phyloP scores from a whole-genome alignment of 2,888 invertebrate genomes.

The Temnothorax unifasciatus region DNA sequence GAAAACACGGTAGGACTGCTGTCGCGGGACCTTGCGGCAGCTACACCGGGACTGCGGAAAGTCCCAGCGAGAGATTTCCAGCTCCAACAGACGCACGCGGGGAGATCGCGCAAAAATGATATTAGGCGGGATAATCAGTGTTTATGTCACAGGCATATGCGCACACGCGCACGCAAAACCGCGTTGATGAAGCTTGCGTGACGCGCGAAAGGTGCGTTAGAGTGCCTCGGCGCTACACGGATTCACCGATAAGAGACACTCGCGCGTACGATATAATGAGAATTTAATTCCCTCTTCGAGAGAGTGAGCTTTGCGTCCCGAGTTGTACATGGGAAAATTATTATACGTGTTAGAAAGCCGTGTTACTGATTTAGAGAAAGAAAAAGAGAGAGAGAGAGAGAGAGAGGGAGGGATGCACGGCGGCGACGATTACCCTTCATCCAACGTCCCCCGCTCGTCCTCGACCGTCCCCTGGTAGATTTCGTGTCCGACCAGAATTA shows the following conservation, averaged over 20 bases:
- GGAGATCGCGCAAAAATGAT: constrained; percentile 42
- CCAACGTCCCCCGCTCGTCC: background rate
- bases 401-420: background rate
- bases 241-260: constrained; percentile 41
- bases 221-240: background rate
- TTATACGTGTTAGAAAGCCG: constrained; percentile 2
- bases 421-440: background rate
- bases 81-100: background rate
- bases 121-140: constrained; percentile 44
- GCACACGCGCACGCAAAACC: constrained; percentile 15
- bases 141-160: constrained; percentile 26
- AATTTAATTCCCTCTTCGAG: constrained; percentile 36
- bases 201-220: background rate
- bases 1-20: constrained; percentile 3
- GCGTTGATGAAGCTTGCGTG: constrained; percentile 47
- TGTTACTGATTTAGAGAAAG: constrained; percentile 15
- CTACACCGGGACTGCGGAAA: background rate
- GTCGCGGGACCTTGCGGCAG: constrained; percentile 22
- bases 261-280: constrained; percentile 43
- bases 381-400: background rate
- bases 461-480: background rate
- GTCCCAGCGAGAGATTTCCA: constrained; percentile 1
- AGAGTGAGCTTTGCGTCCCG: background rate
- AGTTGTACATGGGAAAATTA: constrained; percentile 4
- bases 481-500: constrained; percentile 12